Conservation (phyloP, 2,888 invertebrate species). For the Tetragonula carbonaria region DNA sequence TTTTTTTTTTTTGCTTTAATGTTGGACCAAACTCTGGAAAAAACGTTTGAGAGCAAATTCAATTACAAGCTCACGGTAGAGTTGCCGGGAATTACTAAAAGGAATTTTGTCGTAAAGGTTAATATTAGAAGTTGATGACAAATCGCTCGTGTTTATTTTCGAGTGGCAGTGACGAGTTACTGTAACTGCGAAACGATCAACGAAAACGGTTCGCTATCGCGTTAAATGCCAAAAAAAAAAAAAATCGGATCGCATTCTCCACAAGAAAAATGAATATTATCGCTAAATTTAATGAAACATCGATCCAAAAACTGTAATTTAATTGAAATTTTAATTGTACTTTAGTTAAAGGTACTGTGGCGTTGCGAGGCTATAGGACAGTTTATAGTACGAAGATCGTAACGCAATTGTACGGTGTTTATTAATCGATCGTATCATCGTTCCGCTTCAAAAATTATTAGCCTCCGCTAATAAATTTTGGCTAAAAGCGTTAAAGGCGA, state of each 20-base stretch:
- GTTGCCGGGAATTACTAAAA: slow-evolving; percentile 3
- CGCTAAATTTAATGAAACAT: neutral
- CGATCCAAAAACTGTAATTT: slow-evolving; percentile 11
- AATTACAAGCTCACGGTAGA: slow-evolving; percentile 13
- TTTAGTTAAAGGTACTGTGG: neutral
- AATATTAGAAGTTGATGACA: slow-evolving; percentile 20
- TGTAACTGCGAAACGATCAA: neutral
- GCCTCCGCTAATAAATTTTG: slow-evolving; percentile 8
- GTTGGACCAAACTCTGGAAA: neutral
- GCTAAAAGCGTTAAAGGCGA: neutral
- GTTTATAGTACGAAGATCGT: neutral
- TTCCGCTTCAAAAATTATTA: slow-evolving; percentile 20
- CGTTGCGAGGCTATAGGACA: neutral
- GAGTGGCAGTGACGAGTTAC: neutral
- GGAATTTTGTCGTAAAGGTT: slow-evolving; percentile 36
- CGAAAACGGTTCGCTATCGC: neutral
- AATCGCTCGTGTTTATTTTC: slow-evolving; percentile 24
- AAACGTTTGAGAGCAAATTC: slow-evolving; percentile 3
- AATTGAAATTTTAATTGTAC: slow-evolving; percentile 38
- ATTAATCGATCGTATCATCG: slow-evolving; percentile 34
- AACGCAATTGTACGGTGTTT: slow-evolving; percentile 11
- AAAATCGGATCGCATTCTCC: neutral
- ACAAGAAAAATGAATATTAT: neutral
- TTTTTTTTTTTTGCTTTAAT: neutral
- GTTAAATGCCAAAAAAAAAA: neutral